Conservation (phyloP, 2,888 invertebrate genomes). For the Diogma glabrata region DNA sequence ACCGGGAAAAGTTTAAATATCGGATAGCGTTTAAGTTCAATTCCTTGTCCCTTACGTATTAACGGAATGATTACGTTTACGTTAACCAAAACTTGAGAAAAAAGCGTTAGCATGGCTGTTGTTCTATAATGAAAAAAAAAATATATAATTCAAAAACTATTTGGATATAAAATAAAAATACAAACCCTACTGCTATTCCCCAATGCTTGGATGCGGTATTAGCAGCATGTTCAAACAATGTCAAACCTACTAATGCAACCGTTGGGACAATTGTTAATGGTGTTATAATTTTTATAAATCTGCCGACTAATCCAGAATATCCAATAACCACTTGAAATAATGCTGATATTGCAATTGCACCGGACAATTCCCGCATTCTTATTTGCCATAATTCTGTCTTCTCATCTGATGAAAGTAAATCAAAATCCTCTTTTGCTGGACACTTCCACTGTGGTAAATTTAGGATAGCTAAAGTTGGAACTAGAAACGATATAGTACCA, state of each 20-base stretch:
- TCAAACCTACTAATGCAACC: constrained; percentile 69
- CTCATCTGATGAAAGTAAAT: constrained; percentile 42
- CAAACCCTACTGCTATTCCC: constrained; percentile 70
- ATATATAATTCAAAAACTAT: constrained; percentile 7
- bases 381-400: constrained; percentile 56
- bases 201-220: constrained; percentile 72
- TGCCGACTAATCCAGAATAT: constrained; percentile 61
- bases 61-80: constrained; percentile 48
- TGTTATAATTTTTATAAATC: constrained; percentile 61
- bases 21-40: constrained; percentile 48
- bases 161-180: constrained; percentile 13
- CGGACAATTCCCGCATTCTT: constrained; percentile 70
- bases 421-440: constrained; percentile 42
- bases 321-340: constrained; percentile 63
- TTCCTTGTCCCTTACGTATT: constrained; percentile 46
- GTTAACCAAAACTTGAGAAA: constrained; percentile 65
- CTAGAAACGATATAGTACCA: constrained; percentile 68
- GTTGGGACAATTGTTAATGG: constrained; percentile 77
- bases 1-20: constrained; percentile 73
- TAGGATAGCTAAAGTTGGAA: constrained; percentile 65
- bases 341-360: constrained; percentile 70
- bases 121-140: constrained; percentile 41
- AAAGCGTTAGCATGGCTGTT: constrained; percentile 59
- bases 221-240: constrained; percentile 70
- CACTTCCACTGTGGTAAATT: constrained; percentile 61